These are phyloP conservation scores for Lydus trimaculatus DNA, from an alignment of 2,888 invertebrate genomes.

Conservation along the genomic window DNA sequence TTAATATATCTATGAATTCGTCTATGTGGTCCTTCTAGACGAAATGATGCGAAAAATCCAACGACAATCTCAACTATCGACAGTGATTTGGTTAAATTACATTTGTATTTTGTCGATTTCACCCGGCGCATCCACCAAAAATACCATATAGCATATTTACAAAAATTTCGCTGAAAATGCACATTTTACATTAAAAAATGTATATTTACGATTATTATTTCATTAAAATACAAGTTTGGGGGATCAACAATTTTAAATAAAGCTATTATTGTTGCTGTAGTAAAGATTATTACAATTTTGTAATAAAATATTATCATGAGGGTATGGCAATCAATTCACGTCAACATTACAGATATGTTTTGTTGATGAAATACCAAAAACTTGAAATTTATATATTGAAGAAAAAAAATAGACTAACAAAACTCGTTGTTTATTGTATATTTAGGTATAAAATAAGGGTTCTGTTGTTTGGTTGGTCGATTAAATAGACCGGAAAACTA, in stretches of 20 bases:
- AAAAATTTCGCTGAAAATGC: too few species aligned
- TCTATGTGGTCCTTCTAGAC: not conserved
- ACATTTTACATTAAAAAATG: too few species aligned
- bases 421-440: not conserved
- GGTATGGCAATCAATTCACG: not conserved
- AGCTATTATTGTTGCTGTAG: not conserved
- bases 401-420: not conserved
- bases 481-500: conserved; percentile 10
- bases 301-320: not conserved
- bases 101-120: not conserved
- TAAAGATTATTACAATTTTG: not conserved
- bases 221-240: not conserved
- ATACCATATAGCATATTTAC: too few species aligned
- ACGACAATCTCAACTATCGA: not conserved
- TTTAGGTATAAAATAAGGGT: not conserved
- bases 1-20: not conserved
- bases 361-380: not conserved
- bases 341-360: not conserved
- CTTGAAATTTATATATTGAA: not conserved
- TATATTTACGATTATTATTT: too few species aligned
- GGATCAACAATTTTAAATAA: not conserved
- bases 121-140: conserved; percentile 7
- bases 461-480: not conserved
- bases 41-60: conserved; percentile 2
- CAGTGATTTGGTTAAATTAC: not conserved